Evolutionary conservation across 64 coral and sea anemone species (phyloP).

Genomic region (Cladopsammia gracilis): DNA sequence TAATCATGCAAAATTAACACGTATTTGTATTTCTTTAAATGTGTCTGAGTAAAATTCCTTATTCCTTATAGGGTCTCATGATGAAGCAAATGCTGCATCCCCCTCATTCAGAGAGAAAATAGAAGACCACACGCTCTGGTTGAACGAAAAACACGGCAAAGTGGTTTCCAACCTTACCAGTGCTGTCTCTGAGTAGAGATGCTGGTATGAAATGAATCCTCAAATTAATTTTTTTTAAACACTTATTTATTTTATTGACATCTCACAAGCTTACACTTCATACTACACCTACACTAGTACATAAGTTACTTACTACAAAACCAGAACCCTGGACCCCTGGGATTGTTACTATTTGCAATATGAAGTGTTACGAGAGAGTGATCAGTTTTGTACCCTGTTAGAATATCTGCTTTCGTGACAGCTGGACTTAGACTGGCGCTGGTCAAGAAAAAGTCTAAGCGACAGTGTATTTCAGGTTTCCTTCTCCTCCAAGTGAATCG

Average conservation of each 20-base stretch:
- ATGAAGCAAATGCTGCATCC: neutral
- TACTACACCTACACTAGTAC: no score
- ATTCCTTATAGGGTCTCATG: neutral
- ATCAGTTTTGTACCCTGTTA: no score
- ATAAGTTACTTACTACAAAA: no score
- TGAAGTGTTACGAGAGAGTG: no score
- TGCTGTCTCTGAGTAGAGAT: neutral
- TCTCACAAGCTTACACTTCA: neutral
- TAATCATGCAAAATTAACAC: neutral
- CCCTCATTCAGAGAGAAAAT: neutral
- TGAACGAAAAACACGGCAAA: neutral
- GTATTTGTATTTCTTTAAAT: neutral
- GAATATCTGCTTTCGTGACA: no score
- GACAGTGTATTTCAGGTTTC: no score
- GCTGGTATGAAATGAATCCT: neutral
- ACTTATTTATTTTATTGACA: neutral
- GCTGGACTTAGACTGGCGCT: no score
- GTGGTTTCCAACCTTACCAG: neutral
- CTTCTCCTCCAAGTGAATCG: no score
- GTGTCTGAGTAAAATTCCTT: constrained; percentile 2
- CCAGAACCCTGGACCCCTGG: no score
- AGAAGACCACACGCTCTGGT: neutral
- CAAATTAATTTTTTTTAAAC: neutral
- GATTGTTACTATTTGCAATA: no score
- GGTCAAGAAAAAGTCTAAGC: no score